These are phyloP conservation scores for Phalacrocorax aristotelis DNA, from an alignment of 2,113 vertebrate species.

Conservation along the genomic window DNA sequence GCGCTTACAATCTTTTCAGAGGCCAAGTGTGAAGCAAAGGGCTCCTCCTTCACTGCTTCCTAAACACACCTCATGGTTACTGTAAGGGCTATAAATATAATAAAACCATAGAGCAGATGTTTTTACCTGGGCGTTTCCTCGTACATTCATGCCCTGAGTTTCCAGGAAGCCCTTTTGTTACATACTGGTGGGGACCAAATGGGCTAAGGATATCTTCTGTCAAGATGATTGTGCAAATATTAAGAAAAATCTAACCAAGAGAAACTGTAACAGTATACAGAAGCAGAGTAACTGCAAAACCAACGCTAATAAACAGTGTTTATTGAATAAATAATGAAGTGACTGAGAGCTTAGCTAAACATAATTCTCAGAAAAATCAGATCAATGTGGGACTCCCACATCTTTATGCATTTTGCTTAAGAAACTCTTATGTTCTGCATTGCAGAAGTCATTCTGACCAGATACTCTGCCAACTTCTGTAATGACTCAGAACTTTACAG, in stretches of 20 bases:
- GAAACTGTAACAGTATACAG: neutral
- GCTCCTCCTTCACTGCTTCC: neutral
- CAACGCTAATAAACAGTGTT: neutral
- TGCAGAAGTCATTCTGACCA: neutral
- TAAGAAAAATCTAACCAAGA: neutral
- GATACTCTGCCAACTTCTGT: neutral
- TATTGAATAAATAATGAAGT: constrained; percentile 12
- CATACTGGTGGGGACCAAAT: neutral
- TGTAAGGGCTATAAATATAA: neutral
- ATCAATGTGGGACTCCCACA: neutral
- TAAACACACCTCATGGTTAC: neutral
- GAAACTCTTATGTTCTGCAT: neutral
- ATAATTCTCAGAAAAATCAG: neutral
- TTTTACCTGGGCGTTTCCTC: fast-evolving
- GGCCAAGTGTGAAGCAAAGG: neutral
- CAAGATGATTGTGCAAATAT: neutral
- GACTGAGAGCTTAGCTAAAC: neutral
- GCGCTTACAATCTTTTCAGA: neutral
- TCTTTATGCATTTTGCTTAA: neutral
- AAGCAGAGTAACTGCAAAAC: neutral
- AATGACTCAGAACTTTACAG: neutral
- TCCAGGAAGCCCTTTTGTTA: neutral
- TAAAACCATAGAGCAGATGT: neutral
- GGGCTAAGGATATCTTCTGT: neutral
- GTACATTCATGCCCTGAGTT: fast-evolving